A percentile compares a stretch with the other conserved stretches of the same genome.
Conservation (phyloP, 2,113 vertebrate species). For the Laterallus jamaicensis region DNA sequence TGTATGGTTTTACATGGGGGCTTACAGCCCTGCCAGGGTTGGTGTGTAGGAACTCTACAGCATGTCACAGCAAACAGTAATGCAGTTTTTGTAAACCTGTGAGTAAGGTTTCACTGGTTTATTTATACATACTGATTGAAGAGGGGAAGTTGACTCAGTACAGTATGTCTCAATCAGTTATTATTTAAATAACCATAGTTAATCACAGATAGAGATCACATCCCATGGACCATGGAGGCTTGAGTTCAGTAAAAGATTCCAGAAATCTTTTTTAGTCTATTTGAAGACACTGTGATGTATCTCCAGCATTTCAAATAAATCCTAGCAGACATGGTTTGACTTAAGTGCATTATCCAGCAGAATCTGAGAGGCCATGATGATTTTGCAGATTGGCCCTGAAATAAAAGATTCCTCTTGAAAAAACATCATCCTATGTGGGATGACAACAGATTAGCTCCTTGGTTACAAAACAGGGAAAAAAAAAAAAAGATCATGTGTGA, state of each 20-base stretch:
- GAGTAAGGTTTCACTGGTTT: not conserved
- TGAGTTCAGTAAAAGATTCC: not conserved
- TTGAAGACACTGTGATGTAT: not conserved
- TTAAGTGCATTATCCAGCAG: not conserved
- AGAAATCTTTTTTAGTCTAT: not conserved
- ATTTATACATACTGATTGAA: not conserved
- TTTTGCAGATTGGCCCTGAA: not conserved
- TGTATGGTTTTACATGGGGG: not conserved
- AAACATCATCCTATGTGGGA: not conserved
- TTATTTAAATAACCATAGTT: slow-evolving; percentile 19
- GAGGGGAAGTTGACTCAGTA: not conserved
- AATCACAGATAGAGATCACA: not conserved
- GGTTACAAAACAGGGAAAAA: not conserved
- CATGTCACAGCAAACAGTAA: not conserved
- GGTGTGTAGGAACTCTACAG: not conserved
- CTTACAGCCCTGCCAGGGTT: not conserved
- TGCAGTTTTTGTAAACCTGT: not conserved
- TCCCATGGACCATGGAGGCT: not conserved
- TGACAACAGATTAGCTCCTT: not conserved
- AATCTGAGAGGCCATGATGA: not conserved
- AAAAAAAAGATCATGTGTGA: not conserved
- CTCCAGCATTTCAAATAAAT: not conserved
- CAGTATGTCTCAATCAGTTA: not conserved
- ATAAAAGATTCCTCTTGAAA: not conserved
- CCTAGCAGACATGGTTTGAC: not conserved